Evolutionary conservation across 2,113 vertebrate species (phyloP).

Genomic region (Phalacrocorax pelagicus): DNA sequence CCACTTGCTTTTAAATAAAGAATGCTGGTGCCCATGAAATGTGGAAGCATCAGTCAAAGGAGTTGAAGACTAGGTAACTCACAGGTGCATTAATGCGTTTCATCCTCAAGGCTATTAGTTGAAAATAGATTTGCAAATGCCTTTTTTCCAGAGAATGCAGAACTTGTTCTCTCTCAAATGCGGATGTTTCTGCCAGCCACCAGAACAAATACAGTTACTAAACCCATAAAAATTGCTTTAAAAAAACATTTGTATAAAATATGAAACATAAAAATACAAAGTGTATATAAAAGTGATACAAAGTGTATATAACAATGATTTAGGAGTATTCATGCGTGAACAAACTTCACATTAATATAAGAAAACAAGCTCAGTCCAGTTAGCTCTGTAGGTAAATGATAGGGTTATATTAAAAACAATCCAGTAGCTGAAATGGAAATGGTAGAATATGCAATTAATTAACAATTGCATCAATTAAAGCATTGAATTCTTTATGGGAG

Average conservation of each 20-base stretch:
- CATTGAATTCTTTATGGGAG: neutral
- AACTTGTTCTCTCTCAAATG: neutral
- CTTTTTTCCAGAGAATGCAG: neutral
- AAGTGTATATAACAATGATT: neutral
- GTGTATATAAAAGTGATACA: neutral
- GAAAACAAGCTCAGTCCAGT: neutral
- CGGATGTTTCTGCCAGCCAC: neutral
- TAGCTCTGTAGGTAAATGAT: neutral
- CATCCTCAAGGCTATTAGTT: neutral
- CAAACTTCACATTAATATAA: neutral
- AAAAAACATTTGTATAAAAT: neutral
- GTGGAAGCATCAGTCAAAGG: neutral
- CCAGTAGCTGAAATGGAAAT: neutral
- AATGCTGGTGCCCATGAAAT: neutral
- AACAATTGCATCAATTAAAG: neutral
- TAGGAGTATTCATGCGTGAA: neutral
- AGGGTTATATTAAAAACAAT: neutral
- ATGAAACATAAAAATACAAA: neutral
- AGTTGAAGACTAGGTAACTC: neutral
- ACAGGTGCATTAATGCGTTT: rapidly evolving
- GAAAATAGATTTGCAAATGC: neutral
- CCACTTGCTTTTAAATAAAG: no score
- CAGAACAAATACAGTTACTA: neutral
- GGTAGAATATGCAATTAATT: neutral
- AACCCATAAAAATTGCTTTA: neutral